Percentiles rank a stretch among this genome's conserved stretches.
Conservation (phyloP, 2,113 vertebrate genomes). For the Capreolus pygargus region DNA sequence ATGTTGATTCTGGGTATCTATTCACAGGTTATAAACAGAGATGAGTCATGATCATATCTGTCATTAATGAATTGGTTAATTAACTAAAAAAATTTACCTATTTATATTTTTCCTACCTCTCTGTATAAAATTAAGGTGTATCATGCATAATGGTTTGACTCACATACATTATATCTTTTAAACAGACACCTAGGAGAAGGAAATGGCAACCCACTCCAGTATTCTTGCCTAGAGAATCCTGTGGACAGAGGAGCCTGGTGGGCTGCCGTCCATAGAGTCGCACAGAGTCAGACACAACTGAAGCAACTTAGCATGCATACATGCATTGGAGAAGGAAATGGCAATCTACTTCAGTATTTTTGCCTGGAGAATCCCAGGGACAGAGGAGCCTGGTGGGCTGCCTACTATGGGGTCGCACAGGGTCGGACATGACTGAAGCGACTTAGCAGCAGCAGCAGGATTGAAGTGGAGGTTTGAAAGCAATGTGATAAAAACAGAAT, state of each 20-base stretch:
- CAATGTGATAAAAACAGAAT: background rate
- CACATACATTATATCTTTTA: background rate
- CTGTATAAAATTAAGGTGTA: background rate
- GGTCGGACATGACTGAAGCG: rapidly evolving
- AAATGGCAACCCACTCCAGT: background rate
- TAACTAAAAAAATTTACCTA: background rate
- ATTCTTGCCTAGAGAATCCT: background rate
- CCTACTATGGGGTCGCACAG: background rate
- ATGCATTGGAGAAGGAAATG: background rate
- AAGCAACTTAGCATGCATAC: background rate
- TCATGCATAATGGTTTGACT: background rate
- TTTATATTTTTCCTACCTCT: background rate
- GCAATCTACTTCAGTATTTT: background rate
- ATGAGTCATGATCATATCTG: background rate
- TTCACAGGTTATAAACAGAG: background rate
- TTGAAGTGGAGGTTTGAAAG: background rate
- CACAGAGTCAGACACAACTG: background rate
- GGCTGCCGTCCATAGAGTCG: background rate
- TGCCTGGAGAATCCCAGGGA: background rate
- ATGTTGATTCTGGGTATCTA: background rate
- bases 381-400: background rate
- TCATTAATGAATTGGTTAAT: background rate
- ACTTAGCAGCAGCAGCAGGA: background rate
- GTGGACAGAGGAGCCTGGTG: background rate
- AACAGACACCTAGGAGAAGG: background rate